phyloP scores from a whole-genome alignment of 2,113 vertebrate species.

The Taurulus bubalis region DNA sequence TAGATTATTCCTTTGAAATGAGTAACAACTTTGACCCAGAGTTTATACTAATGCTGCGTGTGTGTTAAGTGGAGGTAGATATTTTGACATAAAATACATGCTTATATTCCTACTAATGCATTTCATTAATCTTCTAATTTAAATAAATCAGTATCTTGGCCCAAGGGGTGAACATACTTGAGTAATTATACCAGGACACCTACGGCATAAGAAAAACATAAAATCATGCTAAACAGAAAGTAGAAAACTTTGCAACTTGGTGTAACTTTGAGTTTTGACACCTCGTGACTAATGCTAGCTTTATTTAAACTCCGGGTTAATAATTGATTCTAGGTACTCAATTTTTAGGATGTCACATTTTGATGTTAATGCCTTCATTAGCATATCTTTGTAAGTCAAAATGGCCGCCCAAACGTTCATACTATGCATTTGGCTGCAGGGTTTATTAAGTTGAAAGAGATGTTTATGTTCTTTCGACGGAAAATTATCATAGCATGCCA shows the following conservation, averaged over 20 bases:
- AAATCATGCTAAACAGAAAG: background rate
- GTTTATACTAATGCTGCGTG: constrained; percentile 12
- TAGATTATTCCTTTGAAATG: background rate
- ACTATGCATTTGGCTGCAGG: background rate
- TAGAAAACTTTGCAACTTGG: background rate
- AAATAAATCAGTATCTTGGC: background rate
- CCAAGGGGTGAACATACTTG: background rate
- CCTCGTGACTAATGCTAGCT: background rate
- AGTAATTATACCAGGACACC: constrained; percentile 10
- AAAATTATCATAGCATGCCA: background rate
- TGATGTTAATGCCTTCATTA: background rate
- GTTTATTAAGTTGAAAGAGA: constrained; percentile 1
- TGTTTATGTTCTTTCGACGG: background rate
- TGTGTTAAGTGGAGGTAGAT: constrained; percentile 5
- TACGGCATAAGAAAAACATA: background rate
- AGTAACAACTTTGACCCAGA: constrained; percentile 6
- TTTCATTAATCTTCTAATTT: constrained; percentile 28
- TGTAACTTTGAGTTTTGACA: background rate
- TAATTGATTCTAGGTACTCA: background rate
- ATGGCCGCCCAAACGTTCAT: background rate
- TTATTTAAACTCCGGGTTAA: background rate
- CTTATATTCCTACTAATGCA: constrained; percentile 23
- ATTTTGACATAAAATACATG: constrained; percentile 31
- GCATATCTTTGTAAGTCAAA: background rate
- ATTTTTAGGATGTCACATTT: background rate